phyloP scores from a whole-genome alignment of 2,888 invertebrate species.

The Cetonia aurata region DNA sequence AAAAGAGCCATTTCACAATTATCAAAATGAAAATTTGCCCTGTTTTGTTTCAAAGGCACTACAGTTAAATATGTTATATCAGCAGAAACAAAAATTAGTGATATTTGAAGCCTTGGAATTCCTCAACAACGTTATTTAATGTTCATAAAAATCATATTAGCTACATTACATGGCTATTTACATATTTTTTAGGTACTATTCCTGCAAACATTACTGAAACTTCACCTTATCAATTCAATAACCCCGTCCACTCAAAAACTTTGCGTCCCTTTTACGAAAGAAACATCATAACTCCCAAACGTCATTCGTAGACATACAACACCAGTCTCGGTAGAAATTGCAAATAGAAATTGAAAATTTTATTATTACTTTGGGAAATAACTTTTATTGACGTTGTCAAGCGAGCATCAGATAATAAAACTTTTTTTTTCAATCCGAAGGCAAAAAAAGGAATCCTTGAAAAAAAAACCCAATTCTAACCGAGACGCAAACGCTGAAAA shows the following conservation, averaged over 20 bases:
- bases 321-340: neutral
- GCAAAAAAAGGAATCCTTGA: neutral
- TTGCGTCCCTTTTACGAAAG: neutral
- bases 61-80: too few relatives aligned
- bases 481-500: neutral
- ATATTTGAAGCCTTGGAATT: too few relatives aligned
- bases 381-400: conserved; percentile 11
- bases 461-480: neutral
- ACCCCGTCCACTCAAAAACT: neutral
- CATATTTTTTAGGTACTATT: too few relatives aligned
- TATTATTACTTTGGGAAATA: conserved; percentile 17
- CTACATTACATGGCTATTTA: too few relatives aligned
- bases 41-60: too few relatives aligned
- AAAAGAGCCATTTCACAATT: too few relatives aligned
- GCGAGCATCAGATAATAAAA: conserved; percentile 1
- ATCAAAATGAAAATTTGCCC: too few relatives aligned
- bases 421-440: conserved; percentile 3
- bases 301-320: neutral
- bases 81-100: too few relatives aligned
- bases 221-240: neutral
- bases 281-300: neutral
- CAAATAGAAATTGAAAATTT: conserved; percentile 3
- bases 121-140: too few relatives aligned
- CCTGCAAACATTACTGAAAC: too few relatives aligned
- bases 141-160: too few relatives aligned